Percentiles rank a stretch among this genome's conserved stretches.
These are phyloP conservation scores for Idaea aversata DNA, from an alignment of 2,888 invertebrate genomes.

Conservation along the genomic window DNA sequence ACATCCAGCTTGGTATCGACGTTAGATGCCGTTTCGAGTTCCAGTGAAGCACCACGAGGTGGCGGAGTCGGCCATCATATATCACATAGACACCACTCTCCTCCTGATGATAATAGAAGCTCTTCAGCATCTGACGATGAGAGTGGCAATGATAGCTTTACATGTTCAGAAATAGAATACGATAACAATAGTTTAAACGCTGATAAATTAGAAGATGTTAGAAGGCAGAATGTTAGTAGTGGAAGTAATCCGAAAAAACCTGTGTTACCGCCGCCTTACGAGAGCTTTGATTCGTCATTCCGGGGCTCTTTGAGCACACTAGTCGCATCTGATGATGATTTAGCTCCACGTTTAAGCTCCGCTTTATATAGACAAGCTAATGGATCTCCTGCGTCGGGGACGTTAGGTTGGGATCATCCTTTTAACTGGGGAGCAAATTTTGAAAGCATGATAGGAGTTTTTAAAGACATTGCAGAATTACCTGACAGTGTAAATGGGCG, in stretches of 20 bases:
- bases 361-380: conserved; percentile 89
- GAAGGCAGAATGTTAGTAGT: conserved; percentile 78
- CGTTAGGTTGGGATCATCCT: conserved; percentile 95
- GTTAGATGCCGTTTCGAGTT: conserved; percentile 95
- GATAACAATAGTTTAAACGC: conserved; percentile 93
- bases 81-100: conserved; percentile 86
- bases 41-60: conserved; percentile 88
- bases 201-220: conserved; percentile 85
- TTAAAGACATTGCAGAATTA: conserved; percentile 96
- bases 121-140: conserved; percentile 92
- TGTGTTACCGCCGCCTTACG: conserved; percentile 89
- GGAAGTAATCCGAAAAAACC: conserved; percentile 81
- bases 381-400: conserved; percentile 88
- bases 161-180: conserved; percentile 98
- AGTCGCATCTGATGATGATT: conserved; percentile 95
- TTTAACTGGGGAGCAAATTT: conserved; percentile 98
- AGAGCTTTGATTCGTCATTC: conserved; percentile 96
- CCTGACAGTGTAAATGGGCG: conserved; percentile 90
- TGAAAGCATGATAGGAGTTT: conserved; percentile 96
- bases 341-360: conserved; percentile 89
- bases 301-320: conserved; percentile 95
- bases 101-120: conserved; percentile 86
- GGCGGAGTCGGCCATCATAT: conserved; percentile 84
- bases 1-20: conserved; percentile 95
- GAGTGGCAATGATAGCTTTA: conserved; percentile 97